These are phyloP conservation scores for Dipodomys spectabilis DNA, from an alignment of 2,113 vertebrate species.

Conservation along the genomic window DNA sequence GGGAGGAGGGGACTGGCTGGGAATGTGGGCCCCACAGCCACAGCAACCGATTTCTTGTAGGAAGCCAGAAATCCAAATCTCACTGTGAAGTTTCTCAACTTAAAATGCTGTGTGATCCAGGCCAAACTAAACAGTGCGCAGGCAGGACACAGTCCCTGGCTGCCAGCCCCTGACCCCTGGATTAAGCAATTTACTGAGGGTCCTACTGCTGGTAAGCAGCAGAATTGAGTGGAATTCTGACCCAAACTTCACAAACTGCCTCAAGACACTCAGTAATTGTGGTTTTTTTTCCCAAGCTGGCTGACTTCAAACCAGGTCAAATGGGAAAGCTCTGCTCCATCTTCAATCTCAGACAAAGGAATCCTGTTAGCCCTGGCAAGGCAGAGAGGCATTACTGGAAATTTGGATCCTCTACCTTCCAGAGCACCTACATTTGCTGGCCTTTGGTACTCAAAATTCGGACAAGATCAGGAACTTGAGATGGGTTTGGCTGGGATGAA, in stretches of 20 bases:
- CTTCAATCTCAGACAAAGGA: not conserved
- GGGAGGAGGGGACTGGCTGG: not conserved
- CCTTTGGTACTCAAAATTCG: constrained; percentile 7
- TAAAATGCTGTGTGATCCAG: not conserved
- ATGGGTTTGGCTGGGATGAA: not conserved
- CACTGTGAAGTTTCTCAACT: not conserved
- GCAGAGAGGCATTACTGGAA: not conserved
- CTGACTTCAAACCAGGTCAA: not conserved
- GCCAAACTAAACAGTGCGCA: not conserved
- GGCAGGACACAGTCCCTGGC: not conserved
- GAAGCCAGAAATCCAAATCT: not conserved
- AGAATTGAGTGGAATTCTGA: not conserved
- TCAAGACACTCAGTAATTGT: not conserved
- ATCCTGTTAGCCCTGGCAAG: not conserved
- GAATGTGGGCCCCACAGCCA: not conserved
- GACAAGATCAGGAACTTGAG: not conserved
- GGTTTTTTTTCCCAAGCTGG: not conserved
- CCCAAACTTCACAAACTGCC: not conserved
- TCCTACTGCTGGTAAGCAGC: not conserved
- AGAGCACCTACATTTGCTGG: not conserved
- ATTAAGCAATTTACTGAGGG: not conserved
- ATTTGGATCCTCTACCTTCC: not conserved
- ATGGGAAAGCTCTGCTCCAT: not conserved
- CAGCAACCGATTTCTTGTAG: not conserved
- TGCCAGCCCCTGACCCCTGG: not conserved